Conservation (phyloP, 2,797 vertebrate genomes). For the Falco cherrug region DNA sequence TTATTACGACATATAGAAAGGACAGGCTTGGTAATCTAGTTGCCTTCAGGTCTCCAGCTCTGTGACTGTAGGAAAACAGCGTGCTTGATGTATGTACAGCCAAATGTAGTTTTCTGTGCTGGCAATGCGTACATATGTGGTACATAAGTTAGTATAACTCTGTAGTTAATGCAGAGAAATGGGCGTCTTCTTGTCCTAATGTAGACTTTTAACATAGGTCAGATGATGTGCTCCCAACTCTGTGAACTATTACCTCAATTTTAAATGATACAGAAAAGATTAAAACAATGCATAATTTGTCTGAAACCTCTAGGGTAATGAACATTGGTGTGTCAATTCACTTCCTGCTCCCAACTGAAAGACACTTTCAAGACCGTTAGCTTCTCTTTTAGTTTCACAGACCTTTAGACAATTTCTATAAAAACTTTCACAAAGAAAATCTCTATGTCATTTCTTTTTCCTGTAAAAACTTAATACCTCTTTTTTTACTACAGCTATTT, state of each 20-base stretch:
- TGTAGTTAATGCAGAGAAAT: not conserved
- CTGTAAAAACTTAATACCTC: too few species aligned
- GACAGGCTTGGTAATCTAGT: not conserved
- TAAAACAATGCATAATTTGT: not conserved
- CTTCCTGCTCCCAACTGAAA: not conserved
- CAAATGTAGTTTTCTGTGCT: not conserved
- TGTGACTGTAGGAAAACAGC: not conserved
- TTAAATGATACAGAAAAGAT: not conserved
- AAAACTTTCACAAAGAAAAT: not conserved
- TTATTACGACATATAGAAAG: not conserved
- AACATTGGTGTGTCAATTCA: not conserved
- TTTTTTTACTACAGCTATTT: not conserved
- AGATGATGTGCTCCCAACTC: not conserved
- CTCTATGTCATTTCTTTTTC: too few species aligned
- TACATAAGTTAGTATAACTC: not conserved
- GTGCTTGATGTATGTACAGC: not conserved
- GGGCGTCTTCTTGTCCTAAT: not conserved
- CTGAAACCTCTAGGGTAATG: not conserved
- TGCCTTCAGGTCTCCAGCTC: not conserved
- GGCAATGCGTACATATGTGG: not conserved
- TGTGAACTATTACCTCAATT: not conserved
- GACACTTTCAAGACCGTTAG: not conserved
- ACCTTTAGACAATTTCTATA: not conserved
- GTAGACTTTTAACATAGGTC: not conserved
- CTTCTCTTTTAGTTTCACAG: not conserved